These are phyloP conservation scores for Bagarius yarrelli DNA, from an alignment of 2,113 vertebrate genomes.

Conservation along the genomic window DNA sequence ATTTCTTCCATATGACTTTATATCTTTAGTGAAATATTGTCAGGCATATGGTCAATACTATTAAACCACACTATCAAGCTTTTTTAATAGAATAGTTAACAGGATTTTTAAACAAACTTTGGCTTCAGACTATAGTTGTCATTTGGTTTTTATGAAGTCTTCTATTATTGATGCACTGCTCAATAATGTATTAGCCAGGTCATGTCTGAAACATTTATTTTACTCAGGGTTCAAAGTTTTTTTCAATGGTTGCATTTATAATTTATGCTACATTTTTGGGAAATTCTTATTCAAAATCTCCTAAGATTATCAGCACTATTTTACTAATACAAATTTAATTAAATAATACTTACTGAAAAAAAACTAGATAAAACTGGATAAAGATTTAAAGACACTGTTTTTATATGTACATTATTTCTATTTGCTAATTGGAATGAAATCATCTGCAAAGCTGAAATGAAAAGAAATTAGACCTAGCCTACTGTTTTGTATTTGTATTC, in stretches of 20 bases:
- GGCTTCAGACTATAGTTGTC: constrained; percentile 38
- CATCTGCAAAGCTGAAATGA: background rate
- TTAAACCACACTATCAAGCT: constrained; percentile 28
- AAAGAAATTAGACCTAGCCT: background rate
- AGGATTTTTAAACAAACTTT: constrained; percentile 50
- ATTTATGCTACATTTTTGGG: background rate
- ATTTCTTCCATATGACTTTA: background rate
- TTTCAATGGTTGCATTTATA: constrained; percentile 9
- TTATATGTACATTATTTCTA: too few species aligned
- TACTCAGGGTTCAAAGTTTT: background rate
- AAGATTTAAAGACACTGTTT: too few species aligned
- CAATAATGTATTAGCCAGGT: constrained; percentile 23
- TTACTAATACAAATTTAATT: background rate
- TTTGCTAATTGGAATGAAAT: too few species aligned
- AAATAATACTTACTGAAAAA: too few species aligned
- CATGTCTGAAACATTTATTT: background rate
- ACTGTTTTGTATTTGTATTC: too few species aligned
- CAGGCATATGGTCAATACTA: constrained; percentile 44
- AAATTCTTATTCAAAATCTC: background rate
- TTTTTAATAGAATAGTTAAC: constrained; percentile 16
- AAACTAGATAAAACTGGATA: too few species aligned
- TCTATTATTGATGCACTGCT: constrained; percentile 57
- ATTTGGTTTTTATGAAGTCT: constrained; percentile 56
- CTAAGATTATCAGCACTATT: background rate
- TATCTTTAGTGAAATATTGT: background rate